Conservation (phyloP, 2,113 vertebrate genomes). For the Aplodontia rufa region DNA sequence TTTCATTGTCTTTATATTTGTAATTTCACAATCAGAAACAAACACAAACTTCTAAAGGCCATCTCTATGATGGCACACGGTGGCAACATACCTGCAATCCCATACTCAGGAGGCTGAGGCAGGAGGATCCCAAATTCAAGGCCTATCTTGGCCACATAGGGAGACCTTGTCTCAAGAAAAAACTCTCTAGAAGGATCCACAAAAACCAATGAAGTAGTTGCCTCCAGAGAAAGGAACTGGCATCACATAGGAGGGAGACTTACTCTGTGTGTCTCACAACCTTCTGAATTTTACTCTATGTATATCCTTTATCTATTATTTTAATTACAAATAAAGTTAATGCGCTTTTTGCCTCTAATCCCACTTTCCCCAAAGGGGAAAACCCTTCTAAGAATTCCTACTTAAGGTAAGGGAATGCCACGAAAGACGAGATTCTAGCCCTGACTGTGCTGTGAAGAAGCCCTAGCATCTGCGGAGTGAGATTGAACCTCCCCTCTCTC, state of each 20-base stretch:
- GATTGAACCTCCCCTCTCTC: neutral
- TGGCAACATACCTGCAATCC: neutral
- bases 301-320: neutral
- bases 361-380: neutral
- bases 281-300: neutral
- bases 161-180: neutral
- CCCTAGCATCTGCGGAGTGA: neutral
- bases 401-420: neutral
- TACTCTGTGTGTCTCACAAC: neutral
- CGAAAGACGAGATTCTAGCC: neutral
- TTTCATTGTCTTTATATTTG: conserved; percentile 16
- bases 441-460: neutral
- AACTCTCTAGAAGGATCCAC: neutral
- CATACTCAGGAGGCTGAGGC: neutral
- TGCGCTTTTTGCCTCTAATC: neutral
- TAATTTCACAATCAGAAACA: conserved; percentile 26
- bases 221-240: neutral
- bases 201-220: neutral
- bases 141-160: too few relatives aligned
- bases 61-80: neutral
- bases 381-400: neutral
- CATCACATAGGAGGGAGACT: neutral
- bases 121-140: neutral
- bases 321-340: neutral
- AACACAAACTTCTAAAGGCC: neutral